These are phyloP conservation scores for Agrypnus murinus DNA, from an alignment of 2,888 invertebrate genomes.

Conservation along the genomic window DNA sequence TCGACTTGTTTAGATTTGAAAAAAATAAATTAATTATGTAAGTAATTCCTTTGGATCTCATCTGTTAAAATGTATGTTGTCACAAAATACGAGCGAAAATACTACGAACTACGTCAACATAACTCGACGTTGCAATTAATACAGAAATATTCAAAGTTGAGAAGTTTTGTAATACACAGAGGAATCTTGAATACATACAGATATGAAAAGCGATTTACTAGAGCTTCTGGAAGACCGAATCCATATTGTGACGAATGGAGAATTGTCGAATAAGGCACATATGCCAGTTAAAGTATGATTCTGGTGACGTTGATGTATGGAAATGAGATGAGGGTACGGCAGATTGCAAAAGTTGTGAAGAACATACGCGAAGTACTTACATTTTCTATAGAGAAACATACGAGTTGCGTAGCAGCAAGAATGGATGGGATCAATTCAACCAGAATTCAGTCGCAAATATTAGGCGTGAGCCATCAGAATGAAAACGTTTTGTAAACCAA, in stretches of 20 bases:
- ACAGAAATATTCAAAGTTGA: background rate
- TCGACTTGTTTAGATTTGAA: too few species aligned
- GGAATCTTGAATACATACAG: background rate
- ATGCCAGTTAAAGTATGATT: slow-evolving; percentile 41
- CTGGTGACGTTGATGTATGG: slow-evolving; percentile 41
- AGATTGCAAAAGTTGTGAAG: slow-evolving; percentile 33
- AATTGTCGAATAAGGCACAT: slow-evolving; percentile 44
- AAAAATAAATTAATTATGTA: too few species aligned
- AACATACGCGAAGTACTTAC: slow-evolving; percentile 22
- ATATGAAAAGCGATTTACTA: slow-evolving; percentile 29
- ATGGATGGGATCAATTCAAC: slow-evolving; percentile 24
- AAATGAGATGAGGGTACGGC: slow-evolving; percentile 44
- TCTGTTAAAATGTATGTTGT: too few species aligned
- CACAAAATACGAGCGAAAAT: too few species aligned
- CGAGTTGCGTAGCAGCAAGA: slow-evolving; percentile 2
- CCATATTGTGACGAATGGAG: slow-evolving; percentile 38
- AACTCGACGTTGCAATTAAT: background rate
- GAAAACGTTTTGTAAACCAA: slow-evolving; percentile 22
- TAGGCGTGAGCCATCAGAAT: slow-evolving; percentile 2
- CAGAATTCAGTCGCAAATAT: slow-evolving; percentile 8
- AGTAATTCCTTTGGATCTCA: too few species aligned
- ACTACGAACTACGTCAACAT: too few species aligned
- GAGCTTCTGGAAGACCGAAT: slow-evolving; percentile 32
- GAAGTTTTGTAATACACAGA: background rate
- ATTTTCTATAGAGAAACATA: slow-evolving; percentile 23